Base-by-base conservation (phyloP, 2,113 vertebrate species). In the Grallaria varia region DNA sequence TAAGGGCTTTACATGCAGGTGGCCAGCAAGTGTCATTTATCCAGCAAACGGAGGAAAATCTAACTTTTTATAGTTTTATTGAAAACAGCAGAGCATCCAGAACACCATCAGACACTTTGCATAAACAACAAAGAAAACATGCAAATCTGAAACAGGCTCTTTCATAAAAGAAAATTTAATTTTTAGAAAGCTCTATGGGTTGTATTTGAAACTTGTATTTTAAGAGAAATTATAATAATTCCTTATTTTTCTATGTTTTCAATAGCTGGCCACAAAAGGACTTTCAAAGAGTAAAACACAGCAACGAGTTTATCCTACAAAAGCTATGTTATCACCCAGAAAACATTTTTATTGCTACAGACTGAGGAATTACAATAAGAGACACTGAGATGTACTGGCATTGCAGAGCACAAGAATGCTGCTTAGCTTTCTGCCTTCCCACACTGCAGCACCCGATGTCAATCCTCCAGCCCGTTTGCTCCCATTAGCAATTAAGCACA, bases 401-500 rank as follows among this genome's bases (percentile, higher is more conserved):
- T 8, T 39, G 9, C 14, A 35, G 52, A 39, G 44, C 58, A 55
- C 19, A 44, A 27, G 91, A 71, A 55, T 0, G 21, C 79, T 40
- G 71, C 60, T 71, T 5, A 39, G 62, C 62, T 47, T 75, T n/a
- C 6, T 5, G 42, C 30, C 52, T 64, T 24, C 39, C 22, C 64
- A 53, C 84, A n/a, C 27, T 19, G 5, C 56, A 52, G 80, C 59
- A 37, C 39, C 77, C 33, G 2, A 14, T 8, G 76, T 76, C 87
- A 55, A 45, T 59, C 44, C 67, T 9, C 71, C 21, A 73, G 75
- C 23, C 90, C 8, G 50, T 39, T 11, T 47, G 71, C 67, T 95
- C 83, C 95, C 60, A 62, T 56, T 22, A 68, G 87, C 81, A 84
- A 73, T 96, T 91, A 96, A 97, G 94, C 6, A 97, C 94, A 97